Percentiles rank a stretch among this genome's conserved stretches.
Conservation (phyloP, 2,113 vertebrate species). For the Oryctolagus cuniculus region mOryCun1.1 NC_091434.1:34722501-34723000, state of each 20-base stretch:
- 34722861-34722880: no score
- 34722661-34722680: neutral
- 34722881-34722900: no score
- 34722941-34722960: no score
- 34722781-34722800: slow-evolving; percentile 21
- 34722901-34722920: no score
- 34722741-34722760: neutral
- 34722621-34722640: neutral
- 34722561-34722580: neutral
- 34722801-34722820: no score
- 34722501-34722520: no score
- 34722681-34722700: neutral
- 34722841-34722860: no score
- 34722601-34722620: neutral
- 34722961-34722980: no score
- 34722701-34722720: neutral
- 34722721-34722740: neutral
- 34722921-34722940: no score
- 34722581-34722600: neutral
- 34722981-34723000: no score
- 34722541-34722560: neutral
- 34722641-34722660: neutral
- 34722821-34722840: no score
- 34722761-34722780: neutral
- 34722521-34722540: neutral